Percentiles rank a stretch among this genome's conserved stretches.
These are phyloP conservation scores for Hyla sarda DNA, from an alignment of 2,113 vertebrate species.

Conservation along the genomic window DNA sequence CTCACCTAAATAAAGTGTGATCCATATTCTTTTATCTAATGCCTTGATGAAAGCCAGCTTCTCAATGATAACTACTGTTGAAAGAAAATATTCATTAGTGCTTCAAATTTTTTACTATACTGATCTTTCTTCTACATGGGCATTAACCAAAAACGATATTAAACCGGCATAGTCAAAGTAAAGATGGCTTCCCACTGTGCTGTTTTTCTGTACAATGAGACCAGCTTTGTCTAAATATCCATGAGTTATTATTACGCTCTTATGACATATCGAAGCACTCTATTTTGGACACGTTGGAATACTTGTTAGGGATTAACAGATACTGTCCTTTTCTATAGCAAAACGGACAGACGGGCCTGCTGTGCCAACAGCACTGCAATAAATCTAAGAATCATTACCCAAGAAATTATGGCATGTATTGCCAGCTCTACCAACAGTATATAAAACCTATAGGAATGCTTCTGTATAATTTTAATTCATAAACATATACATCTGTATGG, in stretches of 20 bases:
- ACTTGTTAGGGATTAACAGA: background rate
- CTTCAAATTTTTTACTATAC: background rate
- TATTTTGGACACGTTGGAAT: too few relatives aligned
- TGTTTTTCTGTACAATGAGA: background rate
- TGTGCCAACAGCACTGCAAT: background rate
- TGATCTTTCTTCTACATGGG: background rate
- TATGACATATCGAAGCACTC: background rate
- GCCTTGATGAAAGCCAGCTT: background rate
- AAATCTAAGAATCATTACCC: background rate
- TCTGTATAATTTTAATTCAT: too few relatives aligned
- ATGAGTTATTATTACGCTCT: background rate
- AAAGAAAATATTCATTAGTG: constrained; percentile 22
- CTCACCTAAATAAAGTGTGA: constrained; percentile 18
- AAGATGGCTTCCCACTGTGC: background rate
- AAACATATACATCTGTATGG: too few relatives aligned
- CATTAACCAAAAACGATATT: background rate
- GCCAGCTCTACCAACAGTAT: background rate
- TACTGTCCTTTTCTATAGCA: background rate
- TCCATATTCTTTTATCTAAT: constrained; percentile 2
- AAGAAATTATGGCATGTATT: background rate
- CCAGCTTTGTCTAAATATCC: background rate
- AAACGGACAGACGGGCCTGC: background rate
- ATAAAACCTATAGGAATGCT: too few relatives aligned
- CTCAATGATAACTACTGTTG: background rate
- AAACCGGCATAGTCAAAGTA: background rate